Evolutionary conservation across 2,797 vertebrate species (phyloP), one percentile per base, ranked within the genome.

Genomic region (Coluber constrictor): DNA sequence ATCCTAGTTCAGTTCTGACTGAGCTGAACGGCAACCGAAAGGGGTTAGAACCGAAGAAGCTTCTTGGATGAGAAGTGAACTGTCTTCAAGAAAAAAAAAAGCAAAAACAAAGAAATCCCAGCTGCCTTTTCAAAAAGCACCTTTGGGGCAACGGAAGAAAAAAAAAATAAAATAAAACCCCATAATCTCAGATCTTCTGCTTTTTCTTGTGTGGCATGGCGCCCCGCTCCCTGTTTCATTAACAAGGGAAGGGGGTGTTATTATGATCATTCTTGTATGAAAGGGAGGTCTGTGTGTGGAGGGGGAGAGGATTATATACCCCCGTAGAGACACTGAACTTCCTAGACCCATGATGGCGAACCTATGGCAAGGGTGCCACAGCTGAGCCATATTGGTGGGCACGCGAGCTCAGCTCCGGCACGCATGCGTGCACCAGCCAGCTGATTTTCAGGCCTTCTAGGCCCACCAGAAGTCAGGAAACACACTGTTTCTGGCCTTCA

Each of bases 161-260:
- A 1, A 8, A 74, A 74, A 37, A n/a, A n/a, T n/a, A n/a, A 4
- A 37, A 10, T 2, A 16, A 23, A 60, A 7, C 59, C 60, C 59
- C 60, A 43, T 43, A 3, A 79, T 79, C 9, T 79, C 8, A 43
- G 20, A 79, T 11, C 37, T 79, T 43, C 70, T 74, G n/a, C n/a
- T 86, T 29, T 86, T 25, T 47, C 27, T 32, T 20, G 37, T 4
- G 20, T 15, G 47, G 8, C 15, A 12, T 15, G 37, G 7, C 3
- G 23, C 15, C 15, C n/a, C 25, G 18, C 57, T 86, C n/a, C 20
- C n/a, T 3, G 5, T 16, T 27, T 15, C 60, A 10, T 70, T 59
- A 47, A 51, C 16, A 2, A 10, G 37, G 37, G 37, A 7, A 3
- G 7, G 56, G 37, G 59, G 16, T 91, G 57, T 0, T 0, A 23